Evolutionary conservation across 2,113 vertebrate genomes (phyloP), one percentile per base, ranked within the genome.

Genomic region (Rhabdomys dilectus): DNA sequence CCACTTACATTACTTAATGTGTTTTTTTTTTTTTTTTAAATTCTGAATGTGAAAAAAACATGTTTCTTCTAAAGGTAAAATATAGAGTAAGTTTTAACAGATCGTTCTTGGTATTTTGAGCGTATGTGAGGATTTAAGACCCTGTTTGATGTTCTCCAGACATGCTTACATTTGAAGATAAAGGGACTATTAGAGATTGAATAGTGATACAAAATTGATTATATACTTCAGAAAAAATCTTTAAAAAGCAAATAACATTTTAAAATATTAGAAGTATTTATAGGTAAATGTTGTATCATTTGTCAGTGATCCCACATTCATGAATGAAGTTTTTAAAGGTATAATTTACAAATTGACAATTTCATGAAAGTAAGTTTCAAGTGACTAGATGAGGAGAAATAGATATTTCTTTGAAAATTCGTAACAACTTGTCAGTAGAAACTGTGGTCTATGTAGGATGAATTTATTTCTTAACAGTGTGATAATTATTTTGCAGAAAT

Each of bases 21-120:
- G 5, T 75, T 45, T 68, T 91, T 56, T 89, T 91, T 85, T 34
- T 75, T 45, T 68, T 91, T 56, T 89, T 91, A 80, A 29, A 64
- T 56, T 51, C 31, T 80, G 34, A 91, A 66, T 68, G 3, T n/a
- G 0, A 45, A 73, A n/a, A 73, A 34, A 82, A 72, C 1, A 0
- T 42, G 0, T 60, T 60, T 53, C 26, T 0, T 75, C 12, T 88
- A 26, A 66, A 81, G 78, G 60, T 66, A 21, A 94, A 94, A 72
- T 76, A 72, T 17, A 73, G 4, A 87, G 7, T 26, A 75, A 4
- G 13, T 68, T 3, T 72, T 86, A 45, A 58, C 39, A 7, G n/a
- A 80, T 0, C 2, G 24, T 42, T 93, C 8, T 76, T 91, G 19
- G 0, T 39, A 11, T 9, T 93, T 26, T 89, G 34, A 89, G 80